Base-by-base conservation (phyloP, 2,113 vertebrate genomes). In the Gavia stellata region DNA sequence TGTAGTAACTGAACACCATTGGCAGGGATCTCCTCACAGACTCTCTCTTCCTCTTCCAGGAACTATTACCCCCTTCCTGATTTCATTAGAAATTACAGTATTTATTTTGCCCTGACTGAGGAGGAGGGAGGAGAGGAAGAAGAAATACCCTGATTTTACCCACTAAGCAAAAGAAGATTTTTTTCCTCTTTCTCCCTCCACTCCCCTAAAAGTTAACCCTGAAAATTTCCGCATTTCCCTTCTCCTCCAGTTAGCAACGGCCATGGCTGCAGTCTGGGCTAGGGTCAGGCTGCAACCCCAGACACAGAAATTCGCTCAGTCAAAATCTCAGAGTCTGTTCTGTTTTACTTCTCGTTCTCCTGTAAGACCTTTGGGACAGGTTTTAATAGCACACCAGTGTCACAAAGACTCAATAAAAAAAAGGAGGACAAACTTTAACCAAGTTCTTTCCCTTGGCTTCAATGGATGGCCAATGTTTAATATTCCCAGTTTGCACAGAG, bases 31-130 rank as follows among this genome's bases (percentile, higher is more conserved):
- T 95, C 66, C 53, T 87, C 85, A 68, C n/a, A 70, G 53, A 83
- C 67, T 93, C 96, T 97, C 97, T 97, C 81, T 97, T 97, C 97
- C 95, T 96, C 63, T 96, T 97, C 96, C 97, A 97, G 96, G 95
- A 96, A 91, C 91, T 91, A 97, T 97, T 97, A 95, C 90, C 95
- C 88, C 52, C 62, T 97, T 97, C 97, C 96, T 97, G 96, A 97
- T 97, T 97, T 95, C 95, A 96, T 97, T 97, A 96, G 93, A 94
- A 93, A 91, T 93, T 94, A 85, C 77, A 89, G 90, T 94, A 82
- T 97, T 96, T 95, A 92, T 96, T 97, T 97, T 96, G 53, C 90
- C 49, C 92, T 91, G 88, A 95, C 81, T 53, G 31, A 47, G 40
- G 34, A 81, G 40, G 73, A 71, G 44, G 26, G 63, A 95, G 58